Percentiles rank a stretch among this genome's conserved stretches.
phyloP scores from a whole-genome alignment of 2,113 vertebrate genomes.

The Deroptyus accipitrinus region DNA sequence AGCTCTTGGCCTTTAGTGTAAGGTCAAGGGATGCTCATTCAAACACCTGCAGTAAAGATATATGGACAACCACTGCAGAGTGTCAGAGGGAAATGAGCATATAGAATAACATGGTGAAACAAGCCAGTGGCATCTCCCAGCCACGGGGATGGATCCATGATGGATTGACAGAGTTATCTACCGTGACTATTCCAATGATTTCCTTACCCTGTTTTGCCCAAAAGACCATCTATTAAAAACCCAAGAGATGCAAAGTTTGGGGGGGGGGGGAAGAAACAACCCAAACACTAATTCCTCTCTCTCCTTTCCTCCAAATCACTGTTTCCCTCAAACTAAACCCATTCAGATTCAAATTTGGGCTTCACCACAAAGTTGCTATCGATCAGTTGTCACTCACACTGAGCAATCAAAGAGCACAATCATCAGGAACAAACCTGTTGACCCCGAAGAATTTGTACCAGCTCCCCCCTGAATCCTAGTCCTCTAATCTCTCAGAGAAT shows the following conservation, averaged over 20 bases:
- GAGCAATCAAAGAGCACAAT: conserved; percentile 85
- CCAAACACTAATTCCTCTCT: not conserved
- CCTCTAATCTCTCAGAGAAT: conserved; percentile 74
- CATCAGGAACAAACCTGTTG: conserved; percentile 81
- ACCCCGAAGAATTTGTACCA: conserved; percentile 86
- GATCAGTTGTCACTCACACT: conserved; percentile 82
- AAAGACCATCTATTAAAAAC: not conserved
- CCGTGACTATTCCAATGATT: not conserved
- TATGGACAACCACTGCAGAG: not conserved
- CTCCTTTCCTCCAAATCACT: not conserved
- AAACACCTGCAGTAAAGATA: not conserved
- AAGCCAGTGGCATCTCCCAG: not conserved
- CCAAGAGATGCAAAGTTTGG: not conserved
- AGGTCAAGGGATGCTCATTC: not conserved
- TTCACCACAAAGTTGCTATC: conserved; percentile 30
- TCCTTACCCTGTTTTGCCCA: not conserved
- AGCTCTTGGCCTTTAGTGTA: not conserved
- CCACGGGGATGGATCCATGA: fast-evolving
- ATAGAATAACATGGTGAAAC: not conserved
- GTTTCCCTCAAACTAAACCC: conserved; percentile 12
- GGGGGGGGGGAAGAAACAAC: not conserved
- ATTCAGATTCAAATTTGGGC: not conserved
- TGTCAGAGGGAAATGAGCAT: not conserved
- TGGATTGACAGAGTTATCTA: not conserved
- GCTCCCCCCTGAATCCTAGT: conserved; percentile 71